These are phyloP conservation scores for Agrotis puta DNA, from an alignment of 2,888 invertebrate species.

Conservation along the genomic window DNA sequence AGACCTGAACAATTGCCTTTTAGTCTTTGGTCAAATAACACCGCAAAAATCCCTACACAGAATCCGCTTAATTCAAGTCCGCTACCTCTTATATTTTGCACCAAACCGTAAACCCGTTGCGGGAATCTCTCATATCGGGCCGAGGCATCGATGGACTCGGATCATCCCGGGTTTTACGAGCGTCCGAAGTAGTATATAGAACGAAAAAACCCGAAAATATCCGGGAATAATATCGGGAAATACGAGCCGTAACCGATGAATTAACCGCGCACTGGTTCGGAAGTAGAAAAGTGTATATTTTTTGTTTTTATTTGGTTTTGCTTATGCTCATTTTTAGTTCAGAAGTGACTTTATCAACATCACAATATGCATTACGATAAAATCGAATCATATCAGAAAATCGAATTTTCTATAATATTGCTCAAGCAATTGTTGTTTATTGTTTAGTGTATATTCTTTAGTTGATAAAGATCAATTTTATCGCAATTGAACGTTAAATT, in stretches of 20 bases:
- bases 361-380: no score
- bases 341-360: neutral
- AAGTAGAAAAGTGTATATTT: conserved; percentile 14
- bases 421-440: no score
- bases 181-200: conserved; percentile 75
- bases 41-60: no score
- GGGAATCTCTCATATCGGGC: conserved; percentile 85
- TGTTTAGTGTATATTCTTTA: no score
- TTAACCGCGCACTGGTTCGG: conserved; percentile 70
- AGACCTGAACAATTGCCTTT: no score
- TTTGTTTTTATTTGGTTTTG: conserved; percentile 15
- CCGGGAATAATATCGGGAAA: conserved; percentile 83
- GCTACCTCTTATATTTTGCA: conserved; percentile 52
- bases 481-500: neutral
- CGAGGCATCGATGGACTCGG: conserved; percentile 83
- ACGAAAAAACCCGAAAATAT: conserved; percentile 83
- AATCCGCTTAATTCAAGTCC: no score
- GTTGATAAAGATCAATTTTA: no score
- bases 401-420: no score
- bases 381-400: no score
- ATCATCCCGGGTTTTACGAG: conserved; percentile 87
- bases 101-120: conserved; percentile 69
- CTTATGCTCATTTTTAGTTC: conserved; percentile 9
- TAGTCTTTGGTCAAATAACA: no score
- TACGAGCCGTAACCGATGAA: conserved; percentile 84